These are phyloP conservation scores for Campaea margaritaria DNA, from an alignment of 2,888 invertebrate genomes.

Conservation along the genomic window DNA sequence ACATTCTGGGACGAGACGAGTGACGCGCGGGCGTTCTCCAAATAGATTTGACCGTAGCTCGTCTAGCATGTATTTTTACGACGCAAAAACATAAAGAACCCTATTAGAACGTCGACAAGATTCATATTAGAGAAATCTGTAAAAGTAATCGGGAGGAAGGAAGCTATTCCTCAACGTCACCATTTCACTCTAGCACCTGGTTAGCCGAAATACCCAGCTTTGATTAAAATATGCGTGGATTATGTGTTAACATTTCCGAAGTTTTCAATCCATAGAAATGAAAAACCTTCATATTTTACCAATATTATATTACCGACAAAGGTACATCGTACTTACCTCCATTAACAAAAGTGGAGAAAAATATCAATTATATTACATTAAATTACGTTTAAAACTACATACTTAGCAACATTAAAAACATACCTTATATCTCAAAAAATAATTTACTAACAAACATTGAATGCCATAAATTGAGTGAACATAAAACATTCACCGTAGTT, in stretches of 20 bases:
- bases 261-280: conserved; percentile 43
- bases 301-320: conserved; percentile 77
- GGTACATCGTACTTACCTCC: conserved; percentile 72
- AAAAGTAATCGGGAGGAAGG: conserved; percentile 51
- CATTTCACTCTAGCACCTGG: conserved; percentile 42
- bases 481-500: conserved; percentile 36
- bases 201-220: conserved; percentile 24
- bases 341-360: conserved; percentile 68
- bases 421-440: conserved; percentile 84
- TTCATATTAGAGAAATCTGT: conserved; percentile 41
- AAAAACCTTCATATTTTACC: conserved; percentile 55
- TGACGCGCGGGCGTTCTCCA: conserved; percentile 63
- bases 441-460: conserved; percentile 82
- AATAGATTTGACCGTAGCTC: conserved; percentile 70
- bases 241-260: conserved; percentile 2
- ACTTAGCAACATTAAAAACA: conserved; percentile 80
- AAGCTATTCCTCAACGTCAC: conserved; percentile 61
- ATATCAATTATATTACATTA: conserved; percentile 78
- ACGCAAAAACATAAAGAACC: conserved; percentile 46
- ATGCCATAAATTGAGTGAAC: conserved; percentile 31
- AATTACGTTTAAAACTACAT: conserved; percentile 83
- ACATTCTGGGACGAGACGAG: conserved; percentile 52
- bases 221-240: conserved; percentile 5
- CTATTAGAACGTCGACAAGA: conserved; percentile 47
- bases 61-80: conserved; percentile 53